phyloP scores from a whole-genome alignment of 2,797 vertebrate genomes.

The Crenuchus spilurus region DNA sequence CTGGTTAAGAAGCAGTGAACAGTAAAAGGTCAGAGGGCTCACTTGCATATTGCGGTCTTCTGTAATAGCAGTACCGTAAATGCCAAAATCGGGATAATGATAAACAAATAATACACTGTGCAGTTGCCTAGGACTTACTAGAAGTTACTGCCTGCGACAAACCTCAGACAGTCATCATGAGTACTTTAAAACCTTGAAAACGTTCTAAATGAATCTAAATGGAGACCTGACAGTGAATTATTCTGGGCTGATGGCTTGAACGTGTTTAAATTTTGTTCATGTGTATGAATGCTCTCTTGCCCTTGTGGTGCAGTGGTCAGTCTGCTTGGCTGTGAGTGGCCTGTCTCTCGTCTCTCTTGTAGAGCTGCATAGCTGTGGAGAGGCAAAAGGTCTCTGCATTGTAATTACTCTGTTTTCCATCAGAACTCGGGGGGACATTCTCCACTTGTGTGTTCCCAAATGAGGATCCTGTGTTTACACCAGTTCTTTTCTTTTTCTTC shows the following conservation, averaged over 20 bases:
- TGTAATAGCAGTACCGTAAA: no score
- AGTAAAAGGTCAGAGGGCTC: no score
- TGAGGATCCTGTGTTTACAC: slow-evolving; percentile 41
- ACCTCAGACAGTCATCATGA: neutral
- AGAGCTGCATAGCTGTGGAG: slow-evolving; percentile 44
- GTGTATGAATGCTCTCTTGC: slow-evolving; percentile 17
- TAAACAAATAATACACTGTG: no score
- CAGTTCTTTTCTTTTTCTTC: slow-evolving; percentile 5
- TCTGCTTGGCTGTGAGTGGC: neutral
- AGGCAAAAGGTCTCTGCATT: slow-evolving; percentile 26
- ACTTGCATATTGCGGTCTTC: no score
- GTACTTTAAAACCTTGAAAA: no score
- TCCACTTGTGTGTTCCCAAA: slow-evolving; percentile 56
- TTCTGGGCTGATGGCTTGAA: neutral
- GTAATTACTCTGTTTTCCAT: slow-evolving; percentile 52
- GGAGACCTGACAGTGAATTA: slow-evolving; percentile 16
- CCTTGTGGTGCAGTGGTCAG: slow-evolving; percentile 22
- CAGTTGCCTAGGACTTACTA: neutral
- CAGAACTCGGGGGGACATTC: slow-evolving; percentile 36
- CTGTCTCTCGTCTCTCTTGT: slow-evolving; percentile 22
- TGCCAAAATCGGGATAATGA: no score
- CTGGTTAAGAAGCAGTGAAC: no score
- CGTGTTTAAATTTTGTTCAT: slow-evolving; percentile 8
- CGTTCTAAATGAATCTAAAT: slow-evolving; percentile 18
- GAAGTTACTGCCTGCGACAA: neutral